Conservation (phyloP, 2,113 vertebrate species). For the Prunella fulvescens region DNA sequence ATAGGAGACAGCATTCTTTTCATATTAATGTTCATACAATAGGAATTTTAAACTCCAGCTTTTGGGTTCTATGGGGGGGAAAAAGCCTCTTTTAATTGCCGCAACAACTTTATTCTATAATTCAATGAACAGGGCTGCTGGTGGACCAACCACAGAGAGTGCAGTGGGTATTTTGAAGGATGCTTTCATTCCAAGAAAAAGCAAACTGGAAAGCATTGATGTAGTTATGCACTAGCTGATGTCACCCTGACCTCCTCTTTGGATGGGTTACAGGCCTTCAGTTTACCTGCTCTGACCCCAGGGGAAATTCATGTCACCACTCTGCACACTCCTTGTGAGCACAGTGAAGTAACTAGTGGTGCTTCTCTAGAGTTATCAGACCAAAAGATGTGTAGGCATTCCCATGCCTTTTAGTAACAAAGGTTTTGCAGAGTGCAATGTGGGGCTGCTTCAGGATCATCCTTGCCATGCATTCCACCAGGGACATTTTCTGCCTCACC, state of each 20-base stretch:
- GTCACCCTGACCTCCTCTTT: background rate
- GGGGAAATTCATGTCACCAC: background rate
- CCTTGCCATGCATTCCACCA: background rate
- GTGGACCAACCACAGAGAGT: background rate
- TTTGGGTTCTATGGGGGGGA: background rate
- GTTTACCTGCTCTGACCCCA: background rate
- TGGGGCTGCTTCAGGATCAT: background rate
- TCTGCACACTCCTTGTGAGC: background rate
- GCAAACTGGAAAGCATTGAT: background rate
- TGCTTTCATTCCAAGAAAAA: background rate
- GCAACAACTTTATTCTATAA: background rate
- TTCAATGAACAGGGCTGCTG: background rate
- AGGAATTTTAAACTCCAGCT: constrained; percentile 49
- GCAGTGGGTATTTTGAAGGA: background rate
- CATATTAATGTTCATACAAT: constrained; percentile 71
- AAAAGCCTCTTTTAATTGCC: background rate
- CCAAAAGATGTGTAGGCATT: background rate
- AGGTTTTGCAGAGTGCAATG: background rate
- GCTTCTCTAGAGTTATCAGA: background rate
- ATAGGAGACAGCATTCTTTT: constrained; percentile 71
- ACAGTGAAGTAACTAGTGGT: background rate
- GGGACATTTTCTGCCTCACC: background rate
- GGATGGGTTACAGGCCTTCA: background rate
- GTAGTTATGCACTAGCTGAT: background rate
- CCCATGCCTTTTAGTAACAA: background rate